Evolutionary conservation across 1,140 invertebrate species (phyloP).

Genomic region (Neuroterus valhalla): DNA sequence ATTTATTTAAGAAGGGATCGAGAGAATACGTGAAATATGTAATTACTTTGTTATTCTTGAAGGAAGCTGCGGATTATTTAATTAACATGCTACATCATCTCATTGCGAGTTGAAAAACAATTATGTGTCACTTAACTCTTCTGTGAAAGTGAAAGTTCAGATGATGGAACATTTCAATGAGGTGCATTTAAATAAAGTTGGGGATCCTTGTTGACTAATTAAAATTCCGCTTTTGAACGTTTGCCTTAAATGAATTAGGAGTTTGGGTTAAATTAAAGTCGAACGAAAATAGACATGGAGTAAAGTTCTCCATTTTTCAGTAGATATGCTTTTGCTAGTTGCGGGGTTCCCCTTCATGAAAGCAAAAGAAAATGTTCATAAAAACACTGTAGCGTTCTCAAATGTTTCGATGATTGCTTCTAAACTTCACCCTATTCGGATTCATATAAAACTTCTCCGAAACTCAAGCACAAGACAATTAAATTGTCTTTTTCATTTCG

Average conservation of each 20-base stretch:
- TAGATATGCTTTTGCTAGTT: no score
- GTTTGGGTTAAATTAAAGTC: conserved; percentile 12
- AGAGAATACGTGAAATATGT: neutral
- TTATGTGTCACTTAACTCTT: neutral
- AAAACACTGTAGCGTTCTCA: no score
- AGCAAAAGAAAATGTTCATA: no score
- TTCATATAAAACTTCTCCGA: no score
- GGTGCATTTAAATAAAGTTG: conserved; percentile 10
- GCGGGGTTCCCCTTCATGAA: no score
- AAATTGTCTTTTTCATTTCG: no score
- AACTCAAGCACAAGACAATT: no score
- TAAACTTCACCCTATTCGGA: no score
- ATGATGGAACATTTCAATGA: conserved; percentile 17
- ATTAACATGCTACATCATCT: no score
- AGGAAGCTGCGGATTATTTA: no score
- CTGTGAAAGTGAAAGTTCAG: neutral
- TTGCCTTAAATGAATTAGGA: conserved; percentile 20
- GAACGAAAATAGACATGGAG: neutral
- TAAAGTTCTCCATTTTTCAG: no score
- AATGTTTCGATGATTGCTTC: no score
- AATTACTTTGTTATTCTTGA: neutral
- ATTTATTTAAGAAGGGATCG: neutral
- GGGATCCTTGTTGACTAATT: conserved; percentile 18
- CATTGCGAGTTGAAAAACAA: neutral
- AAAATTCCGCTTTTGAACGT: conserved; percentile 26